These are phyloP conservation scores for Enhydra lutris DNA, from an alignment of 2,113 vertebrate genomes.

Conservation along the genomic window DNA sequence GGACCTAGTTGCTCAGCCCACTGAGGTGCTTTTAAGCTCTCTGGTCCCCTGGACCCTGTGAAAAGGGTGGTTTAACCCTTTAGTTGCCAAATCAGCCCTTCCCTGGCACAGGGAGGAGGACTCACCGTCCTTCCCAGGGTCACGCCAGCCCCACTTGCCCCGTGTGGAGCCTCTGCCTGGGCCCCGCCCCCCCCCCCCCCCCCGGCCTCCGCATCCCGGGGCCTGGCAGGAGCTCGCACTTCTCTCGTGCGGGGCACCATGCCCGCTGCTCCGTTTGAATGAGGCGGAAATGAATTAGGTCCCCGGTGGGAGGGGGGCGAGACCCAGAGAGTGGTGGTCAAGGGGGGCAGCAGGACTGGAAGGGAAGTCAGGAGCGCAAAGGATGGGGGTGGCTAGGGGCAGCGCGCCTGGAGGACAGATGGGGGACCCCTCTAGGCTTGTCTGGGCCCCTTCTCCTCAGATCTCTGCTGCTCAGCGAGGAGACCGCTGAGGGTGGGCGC, in stretches of 20 bases:
- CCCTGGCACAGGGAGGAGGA: background rate
- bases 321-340: background rate
- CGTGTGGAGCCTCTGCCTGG: fast-evolving
- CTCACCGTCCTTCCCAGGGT: no score
- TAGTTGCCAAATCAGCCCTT: background rate
- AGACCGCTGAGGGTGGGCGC: background rate
- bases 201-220: fast-evolving
- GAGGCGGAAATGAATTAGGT: background rate
- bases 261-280: background rate
- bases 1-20: background rate
- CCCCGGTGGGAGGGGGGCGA: background rate
- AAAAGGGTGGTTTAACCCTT: background rate
- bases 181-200: no score
- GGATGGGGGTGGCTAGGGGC: background rate
- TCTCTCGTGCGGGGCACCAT: background rate
- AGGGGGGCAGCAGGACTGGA: background rate
- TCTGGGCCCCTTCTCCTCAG: background rate
- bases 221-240: no score
- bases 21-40: background rate
- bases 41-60: background rate
- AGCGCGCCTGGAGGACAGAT: background rate
- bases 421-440: background rate
- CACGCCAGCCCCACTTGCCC: background rate
- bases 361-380: background rate
- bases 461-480: background rate